Evolutionary conservation across 2,888 invertebrate genomes (phyloP), one percentile per base, ranked within the genome.

Genomic region (Coremacera marginata): DNA sequence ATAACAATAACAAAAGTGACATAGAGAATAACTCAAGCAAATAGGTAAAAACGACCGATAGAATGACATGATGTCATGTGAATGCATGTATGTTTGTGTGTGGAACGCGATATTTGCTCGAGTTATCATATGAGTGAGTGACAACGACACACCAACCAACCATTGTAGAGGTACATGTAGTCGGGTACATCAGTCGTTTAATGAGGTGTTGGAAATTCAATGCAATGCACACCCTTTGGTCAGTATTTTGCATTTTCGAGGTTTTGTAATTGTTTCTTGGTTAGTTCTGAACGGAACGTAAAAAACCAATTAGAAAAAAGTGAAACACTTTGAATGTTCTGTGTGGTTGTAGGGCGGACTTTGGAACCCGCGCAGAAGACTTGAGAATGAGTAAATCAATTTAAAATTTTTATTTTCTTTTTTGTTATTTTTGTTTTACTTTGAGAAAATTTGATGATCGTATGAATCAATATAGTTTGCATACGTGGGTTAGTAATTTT

Each of bases 191-290:
- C 55, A 25, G 65, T 37, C 65, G 19, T 5, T 57, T 70, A 70
- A 70, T 55, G 31, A 70, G 52, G 70, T 70, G 55, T 70, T 70
- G 57, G 55, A 34, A 70, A 70, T 55, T 3, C 70, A 55, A 57
- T 57, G 55, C 25, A 4, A 25, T 52, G 9, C 19, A 16, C 57
- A n/a, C n/a, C n/a, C 34, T 70, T 34, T 31, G 57, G 34, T 34
- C 57, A 37, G 31, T 5, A 19, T 65, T 25, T 65, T 19, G n/a
- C 65, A 62, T 31, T 62, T 62, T 27, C 57, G 25, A 7, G 11
- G 11, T 55, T 7, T 55, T 55, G 55, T 55, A 55, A 5, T 55
- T 55, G 14, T 55, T 55, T 55, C n/a, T 14, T 37, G 4, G 1
- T 37, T 37, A 4, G 37, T 37, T 37, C 5, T 37, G 37, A 7